Base-by-base conservation (phyloP, 2,113 vertebrate genomes). In the Lagenorhynchus albirostris region DNA sequence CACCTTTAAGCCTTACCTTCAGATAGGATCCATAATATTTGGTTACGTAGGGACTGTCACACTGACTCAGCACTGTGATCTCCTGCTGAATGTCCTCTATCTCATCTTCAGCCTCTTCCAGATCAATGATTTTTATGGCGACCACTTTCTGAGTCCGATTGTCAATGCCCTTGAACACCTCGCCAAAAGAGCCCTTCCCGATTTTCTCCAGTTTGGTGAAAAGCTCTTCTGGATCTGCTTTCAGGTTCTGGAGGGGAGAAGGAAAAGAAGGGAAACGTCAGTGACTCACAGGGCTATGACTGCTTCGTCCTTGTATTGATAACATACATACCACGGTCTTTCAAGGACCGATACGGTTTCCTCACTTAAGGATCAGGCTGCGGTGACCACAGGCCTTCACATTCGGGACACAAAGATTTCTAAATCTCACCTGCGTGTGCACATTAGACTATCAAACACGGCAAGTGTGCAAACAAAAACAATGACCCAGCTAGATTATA, bases 121-220 rank as follows among this genome's bases (percentile, higher is more conserved):
- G 99, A 98, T 99, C 99, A 98, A 99, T 99, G 96, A 99, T 99
- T 99, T 99, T 99, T 98, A 99, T 99, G 97, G 99, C 99, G 96
- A 99, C 99, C 88, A 99, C 99, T 98, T 99, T 99, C 98, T 99
- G 99, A 98, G 99, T 99, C 98, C 99, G 99, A 98, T 99, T 99
- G 99, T 99, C 99, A 97, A 99, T 99, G 98, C 99, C 99, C 99
- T 99, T 99, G 98, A 99, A 99, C 93, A 99, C 99, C 98, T 99
- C 99, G 11, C 99, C 99, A 85, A 99, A 99, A 47, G 99, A 99
- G 86, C 99, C 99, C 98, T 99, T 99, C 65, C 99, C 99, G 96
- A 99, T 99, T 97, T 99, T 99, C 97, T 99, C 99, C 95, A 99
- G 98, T 97, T 99, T 99, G n/a, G 99, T 99, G 92, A 99, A 99